Evolutionary conservation across 2,888 invertebrate genomes (phyloP).

Genomic region (Stenodema calcarata): DNA sequence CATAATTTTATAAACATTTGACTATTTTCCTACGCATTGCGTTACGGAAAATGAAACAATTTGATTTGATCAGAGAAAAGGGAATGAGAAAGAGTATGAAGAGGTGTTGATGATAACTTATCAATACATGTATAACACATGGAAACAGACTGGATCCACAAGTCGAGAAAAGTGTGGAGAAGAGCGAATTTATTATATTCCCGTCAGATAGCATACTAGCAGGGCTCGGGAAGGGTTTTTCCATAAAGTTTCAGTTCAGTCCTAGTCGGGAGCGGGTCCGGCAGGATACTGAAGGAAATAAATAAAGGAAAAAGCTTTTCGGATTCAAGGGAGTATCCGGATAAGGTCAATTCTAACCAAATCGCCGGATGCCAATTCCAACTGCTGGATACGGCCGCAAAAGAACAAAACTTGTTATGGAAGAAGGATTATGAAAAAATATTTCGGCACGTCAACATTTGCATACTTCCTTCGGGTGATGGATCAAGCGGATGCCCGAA

Average conservation of each 20-base stretch:
- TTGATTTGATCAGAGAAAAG: no score
- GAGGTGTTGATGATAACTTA: no score
- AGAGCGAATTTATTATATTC: background rate
- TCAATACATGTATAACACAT: no score
- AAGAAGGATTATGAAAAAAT: background rate
- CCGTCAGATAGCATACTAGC: background rate
- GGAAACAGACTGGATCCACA: no score
- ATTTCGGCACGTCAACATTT: background rate
- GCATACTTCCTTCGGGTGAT: no score
- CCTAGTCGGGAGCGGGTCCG: background rate
- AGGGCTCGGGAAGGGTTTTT: background rate
- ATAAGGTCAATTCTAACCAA: conserved; percentile 9
- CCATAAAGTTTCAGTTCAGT: background rate
- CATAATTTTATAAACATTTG: no score
- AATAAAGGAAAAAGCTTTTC: background rate
- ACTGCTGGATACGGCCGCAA: background rate
- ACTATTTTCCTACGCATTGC: no score
- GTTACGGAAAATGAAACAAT: no score
- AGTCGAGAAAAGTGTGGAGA: background rate
- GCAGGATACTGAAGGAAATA: background rate
- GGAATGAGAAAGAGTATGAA: no score
- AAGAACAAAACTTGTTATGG: background rate
- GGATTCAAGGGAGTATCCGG: background rate
- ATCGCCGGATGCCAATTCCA: background rate
- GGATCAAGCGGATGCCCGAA: no score